Conservation (phyloP, 2,888 invertebrate species). For the Lathronympha strigana region DNA sequence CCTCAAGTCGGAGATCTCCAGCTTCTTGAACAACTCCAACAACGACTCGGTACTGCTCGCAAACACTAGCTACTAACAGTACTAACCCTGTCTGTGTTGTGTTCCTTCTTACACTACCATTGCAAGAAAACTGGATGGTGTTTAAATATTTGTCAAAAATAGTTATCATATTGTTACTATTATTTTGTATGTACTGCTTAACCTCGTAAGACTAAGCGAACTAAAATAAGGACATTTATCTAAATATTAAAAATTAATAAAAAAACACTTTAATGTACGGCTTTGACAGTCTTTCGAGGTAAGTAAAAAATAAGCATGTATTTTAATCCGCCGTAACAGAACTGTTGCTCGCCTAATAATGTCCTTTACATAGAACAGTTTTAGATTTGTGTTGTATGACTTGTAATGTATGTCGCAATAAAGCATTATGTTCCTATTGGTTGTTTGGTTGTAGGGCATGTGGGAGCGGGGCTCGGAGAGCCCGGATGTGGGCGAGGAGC, state of each 20-base stretch:
- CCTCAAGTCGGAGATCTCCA: slow-evolving; percentile 71
- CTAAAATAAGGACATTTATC: too few relatives aligned
- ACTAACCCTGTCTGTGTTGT: too few relatives aligned
- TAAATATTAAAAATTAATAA: too few relatives aligned
- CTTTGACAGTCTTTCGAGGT: neutral
- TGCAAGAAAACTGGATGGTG: too few relatives aligned
- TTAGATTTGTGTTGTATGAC: slow-evolving; percentile 10
- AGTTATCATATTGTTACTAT: neutral
- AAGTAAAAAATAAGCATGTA: neutral
- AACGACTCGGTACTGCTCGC: slow-evolving; percentile 71
- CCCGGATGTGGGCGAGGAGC: slow-evolving; percentile 58
- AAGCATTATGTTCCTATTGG: slow-evolving; percentile 14
- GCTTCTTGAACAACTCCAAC: slow-evolving; percentile 71
- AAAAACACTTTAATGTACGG: too few relatives aligned
- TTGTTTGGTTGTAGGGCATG: slow-evolving; percentile 60
- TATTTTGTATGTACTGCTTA: neutral
- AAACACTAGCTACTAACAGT: slow-evolving; percentile 41
- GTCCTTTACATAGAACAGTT: neutral
- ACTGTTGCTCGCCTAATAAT: neutral
- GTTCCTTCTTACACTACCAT: neutral
- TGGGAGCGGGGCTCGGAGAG: slow-evolving; percentile 56
- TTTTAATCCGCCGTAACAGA: neutral
- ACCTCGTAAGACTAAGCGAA: neutral
- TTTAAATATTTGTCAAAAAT: too few relatives aligned
- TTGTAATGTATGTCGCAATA: slow-evolving; percentile 9